phyloP scores from a whole-genome alignment of 2,888 invertebrate genomes.

The Polietes domitor region DNA sequence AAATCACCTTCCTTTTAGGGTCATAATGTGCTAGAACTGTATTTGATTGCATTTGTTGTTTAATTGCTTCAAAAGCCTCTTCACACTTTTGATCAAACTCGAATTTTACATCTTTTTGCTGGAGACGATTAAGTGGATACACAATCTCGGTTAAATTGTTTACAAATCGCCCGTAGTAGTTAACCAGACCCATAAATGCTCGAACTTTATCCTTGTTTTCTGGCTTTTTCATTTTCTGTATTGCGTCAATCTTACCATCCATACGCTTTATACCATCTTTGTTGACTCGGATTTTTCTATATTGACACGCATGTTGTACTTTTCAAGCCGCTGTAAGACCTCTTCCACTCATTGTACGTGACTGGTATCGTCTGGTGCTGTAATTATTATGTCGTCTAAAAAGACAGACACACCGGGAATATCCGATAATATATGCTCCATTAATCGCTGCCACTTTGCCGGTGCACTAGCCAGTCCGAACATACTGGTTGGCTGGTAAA shows the following conservation, averaged over 20 bases:
- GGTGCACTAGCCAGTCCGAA: constrained; percentile 75
- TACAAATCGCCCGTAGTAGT: background rate
- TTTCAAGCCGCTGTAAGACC: background rate
- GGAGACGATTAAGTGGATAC: background rate
- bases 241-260: no score
- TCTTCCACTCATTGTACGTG: background rate
- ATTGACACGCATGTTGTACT: background rate
- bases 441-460: constrained; percentile 72
- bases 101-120: constrained; percentile 66
- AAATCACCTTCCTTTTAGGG: constrained; percentile 67
- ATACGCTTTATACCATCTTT: constrained; percentile 73
- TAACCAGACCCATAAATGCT: constrained; percentile 32
- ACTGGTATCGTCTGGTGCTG: background rate
- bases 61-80: constrained; percentile 68
- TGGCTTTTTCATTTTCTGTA: no score
- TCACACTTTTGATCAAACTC: constrained; percentile 68
- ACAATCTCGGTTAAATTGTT: background rate
- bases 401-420: constrained; percentile 67
- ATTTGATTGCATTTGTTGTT: constrained; percentile 68
- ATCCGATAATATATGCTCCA: constrained; percentile 70
- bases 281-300: constrained; percentile 68
- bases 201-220: no score
- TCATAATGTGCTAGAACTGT: constrained; percentile 70
- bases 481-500: constrained; percentile 71
- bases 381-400: background rate